Evolutionary conservation across 2,888 invertebrate genomes (phyloP).

Genomic region (Hylaea fasciaria): DNA sequence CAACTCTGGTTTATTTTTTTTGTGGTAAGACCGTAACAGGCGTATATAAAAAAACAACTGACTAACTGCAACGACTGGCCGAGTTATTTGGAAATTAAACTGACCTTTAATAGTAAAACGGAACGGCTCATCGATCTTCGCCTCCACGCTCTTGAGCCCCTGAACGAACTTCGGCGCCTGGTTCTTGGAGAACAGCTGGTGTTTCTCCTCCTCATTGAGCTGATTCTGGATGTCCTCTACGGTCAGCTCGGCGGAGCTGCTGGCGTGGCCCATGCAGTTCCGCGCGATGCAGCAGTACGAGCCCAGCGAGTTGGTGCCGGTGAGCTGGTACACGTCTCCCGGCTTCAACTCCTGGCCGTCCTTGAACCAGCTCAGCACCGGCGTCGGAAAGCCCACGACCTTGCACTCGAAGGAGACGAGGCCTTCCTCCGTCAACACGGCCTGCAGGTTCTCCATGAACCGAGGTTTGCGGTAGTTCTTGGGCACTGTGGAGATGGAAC

Average conservation of each 20-base stretch:
- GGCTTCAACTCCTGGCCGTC: conserved; percentile 96
- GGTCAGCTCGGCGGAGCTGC: conserved; percentile 93
- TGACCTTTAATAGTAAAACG: conserved; percentile 92
- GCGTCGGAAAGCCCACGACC: conserved; percentile 96
- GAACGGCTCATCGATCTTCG: conserved; percentile 92
- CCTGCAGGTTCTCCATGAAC: conserved; percentile 95
- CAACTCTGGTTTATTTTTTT: too few relatives aligned
- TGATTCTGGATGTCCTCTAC: conserved; percentile 96
- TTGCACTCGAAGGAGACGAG: conserved; percentile 97
- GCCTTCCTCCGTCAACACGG: conserved; percentile 95
- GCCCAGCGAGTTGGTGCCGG: conserved; percentile 94
- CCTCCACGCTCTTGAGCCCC: conserved; percentile 92
- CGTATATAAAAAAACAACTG: too few relatives aligned
- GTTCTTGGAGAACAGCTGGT: conserved; percentile 89
- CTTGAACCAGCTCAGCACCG: conserved; percentile 94
- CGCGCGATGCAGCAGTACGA: conserved; percentile 95
- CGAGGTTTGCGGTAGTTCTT: conserved; percentile 95
- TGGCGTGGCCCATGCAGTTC: conserved; percentile 96
- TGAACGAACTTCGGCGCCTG: conserved; percentile 93
- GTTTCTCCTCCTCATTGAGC: conserved; percentile 93
- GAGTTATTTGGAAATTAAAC: background rate
- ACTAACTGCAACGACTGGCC: too few relatives aligned
- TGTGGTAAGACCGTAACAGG: too few relatives aligned
- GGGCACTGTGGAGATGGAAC: conserved; percentile 86
- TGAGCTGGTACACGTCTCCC: conserved; percentile 96